phyloP scores from a whole-genome alignment of 2,113 vertebrate genomes.

The Myotis yumanensis region DNA sequence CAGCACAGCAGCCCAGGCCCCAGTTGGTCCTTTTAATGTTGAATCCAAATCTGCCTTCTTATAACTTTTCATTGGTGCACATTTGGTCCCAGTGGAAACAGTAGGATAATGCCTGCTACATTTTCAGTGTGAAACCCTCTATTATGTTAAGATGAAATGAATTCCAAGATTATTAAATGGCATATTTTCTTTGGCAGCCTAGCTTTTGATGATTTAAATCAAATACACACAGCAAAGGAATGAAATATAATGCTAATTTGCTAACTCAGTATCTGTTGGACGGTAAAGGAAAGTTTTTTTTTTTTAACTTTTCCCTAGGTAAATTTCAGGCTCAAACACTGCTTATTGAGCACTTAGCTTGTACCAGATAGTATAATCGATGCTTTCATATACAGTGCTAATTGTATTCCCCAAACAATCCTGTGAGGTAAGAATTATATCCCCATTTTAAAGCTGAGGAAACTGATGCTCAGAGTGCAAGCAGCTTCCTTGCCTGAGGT shows the following conservation, averaged over 20 bases:
- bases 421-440: neutral
- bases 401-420: neutral
- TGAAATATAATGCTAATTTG: too few species aligned
- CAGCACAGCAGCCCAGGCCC: neutral
- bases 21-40: neutral
- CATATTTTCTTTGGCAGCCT: too few species aligned
- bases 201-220: too few species aligned
- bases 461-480: neutral
- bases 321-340: slow-evolving; percentile 6
- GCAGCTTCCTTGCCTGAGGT: neutral
- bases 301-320: neutral
- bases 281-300: neutral
- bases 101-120: neutral
- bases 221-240: too few species aligned
- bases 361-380: neutral
- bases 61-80: neutral
- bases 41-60: neutral
- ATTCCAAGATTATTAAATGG: too few species aligned
- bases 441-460: neutral
- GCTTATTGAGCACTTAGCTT: neutral
- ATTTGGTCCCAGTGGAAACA: neutral
- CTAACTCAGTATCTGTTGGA: too few species aligned
- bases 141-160: neutral
- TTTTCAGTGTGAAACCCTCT: neutral
- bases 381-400: neutral